A percentile compares a stretch with the other conserved stretches of the same genome.
These are phyloP conservation scores for Criorhina ranunculi DNA, from an alignment of 2,888 invertebrate genomes.

Conservation along the genomic window DNA sequence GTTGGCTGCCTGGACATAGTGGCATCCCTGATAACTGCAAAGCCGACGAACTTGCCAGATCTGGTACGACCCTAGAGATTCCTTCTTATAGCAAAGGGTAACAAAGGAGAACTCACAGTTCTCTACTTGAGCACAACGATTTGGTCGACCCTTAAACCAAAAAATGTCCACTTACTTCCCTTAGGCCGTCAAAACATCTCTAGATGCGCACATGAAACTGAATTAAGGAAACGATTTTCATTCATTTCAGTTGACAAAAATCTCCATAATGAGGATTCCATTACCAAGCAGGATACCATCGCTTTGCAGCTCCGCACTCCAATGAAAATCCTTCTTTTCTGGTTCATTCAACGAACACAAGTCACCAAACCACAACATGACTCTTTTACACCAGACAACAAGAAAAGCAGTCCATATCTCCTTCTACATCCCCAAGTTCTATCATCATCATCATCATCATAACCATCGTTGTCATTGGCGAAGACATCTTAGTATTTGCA, in stretches of 20 bases:
- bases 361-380: conserved; percentile 43
- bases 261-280: conserved; percentile 44
- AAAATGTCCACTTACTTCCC: background rate
- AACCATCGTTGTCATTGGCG: conserved; percentile 34
- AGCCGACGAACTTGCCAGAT: too few species aligned
- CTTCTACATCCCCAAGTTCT: conserved; percentile 45
- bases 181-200: conserved; percentile 18
- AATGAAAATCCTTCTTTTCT: conserved; percentile 70
- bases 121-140: background rate
- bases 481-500: conserved; percentile 50
- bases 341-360: conserved; percentile 56
- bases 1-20: too few species aligned
- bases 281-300: conserved; percentile 30
- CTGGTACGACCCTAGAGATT: too few species aligned
- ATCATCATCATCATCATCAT: conserved; percentile 46
- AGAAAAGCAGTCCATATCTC: conserved; percentile 26
- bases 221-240: conserved; percentile 71
- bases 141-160: background rate
- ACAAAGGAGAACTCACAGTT: too few species aligned
- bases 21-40: too few species aligned
- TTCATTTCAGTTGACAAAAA: conserved; percentile 56
- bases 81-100: too few species aligned
- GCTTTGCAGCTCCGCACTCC: conserved; percentile 9
- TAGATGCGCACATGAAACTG: conserved; percentile 60
- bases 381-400: conserved; percentile 44